These are phyloP conservation scores for Pogonus chalceus DNA, from an alignment of 1,140 invertebrate species.

Conservation along the genomic window DNA sequence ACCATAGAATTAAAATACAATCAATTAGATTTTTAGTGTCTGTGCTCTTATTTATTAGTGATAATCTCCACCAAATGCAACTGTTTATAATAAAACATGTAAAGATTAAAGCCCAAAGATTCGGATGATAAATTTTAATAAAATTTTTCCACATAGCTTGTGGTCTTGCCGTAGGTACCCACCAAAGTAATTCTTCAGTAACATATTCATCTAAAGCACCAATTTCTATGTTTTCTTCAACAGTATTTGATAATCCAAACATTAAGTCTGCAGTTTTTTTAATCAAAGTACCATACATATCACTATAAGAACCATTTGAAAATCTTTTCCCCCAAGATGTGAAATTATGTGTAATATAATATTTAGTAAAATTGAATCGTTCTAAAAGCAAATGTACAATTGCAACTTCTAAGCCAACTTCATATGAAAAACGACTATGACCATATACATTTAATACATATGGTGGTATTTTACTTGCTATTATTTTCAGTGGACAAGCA, in stretches of 20 bases:
- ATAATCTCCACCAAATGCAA: not conserved
- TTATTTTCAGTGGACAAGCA: not conserved
- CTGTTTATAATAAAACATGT: not conserved
- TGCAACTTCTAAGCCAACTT: not conserved
- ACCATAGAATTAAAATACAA: not conserved
- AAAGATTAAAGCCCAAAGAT: not conserved
- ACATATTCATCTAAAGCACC: not conserved
- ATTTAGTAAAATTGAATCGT: not conserved
- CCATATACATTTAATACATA: not conserved
- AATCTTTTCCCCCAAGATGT: not conserved
- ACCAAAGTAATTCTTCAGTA: not conserved
- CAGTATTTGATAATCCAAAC: slow-evolving; percentile 8
- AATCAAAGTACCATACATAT: slow-evolving; percentile 7
- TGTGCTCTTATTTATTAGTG: not conserved
- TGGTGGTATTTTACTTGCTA: not conserved
- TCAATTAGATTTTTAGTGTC: no score
- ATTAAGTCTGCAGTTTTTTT: slow-evolving; percentile 11
- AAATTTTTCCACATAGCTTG: not conserved
- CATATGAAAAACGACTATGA: not conserved
- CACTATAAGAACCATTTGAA: not conserved
- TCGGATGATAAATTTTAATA: not conserved
- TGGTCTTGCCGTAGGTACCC: not conserved
- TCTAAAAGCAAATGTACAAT: not conserved
- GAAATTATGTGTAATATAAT: not conserved
- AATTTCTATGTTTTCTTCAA: not conserved